phyloP scores from a whole-genome alignment of 2,797 vertebrate species.

The Erethizon dorsatum region DNA sequence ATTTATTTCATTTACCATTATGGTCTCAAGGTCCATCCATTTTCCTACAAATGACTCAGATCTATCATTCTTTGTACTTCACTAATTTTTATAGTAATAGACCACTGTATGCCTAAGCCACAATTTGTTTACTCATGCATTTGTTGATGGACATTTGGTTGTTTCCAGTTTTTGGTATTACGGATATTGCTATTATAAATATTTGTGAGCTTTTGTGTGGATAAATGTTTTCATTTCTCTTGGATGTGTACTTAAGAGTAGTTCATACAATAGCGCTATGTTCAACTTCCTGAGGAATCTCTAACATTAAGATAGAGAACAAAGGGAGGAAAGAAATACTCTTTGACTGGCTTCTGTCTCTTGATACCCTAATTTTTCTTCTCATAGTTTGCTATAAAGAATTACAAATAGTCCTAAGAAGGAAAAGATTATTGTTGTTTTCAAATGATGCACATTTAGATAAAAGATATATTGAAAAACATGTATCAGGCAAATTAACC shows the following conservation, averaged over 20 bases:
- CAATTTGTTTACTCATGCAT: too few relatives aligned
- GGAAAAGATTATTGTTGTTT: not conserved
- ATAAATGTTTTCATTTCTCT: not conserved
- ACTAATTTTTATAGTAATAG: too few relatives aligned
- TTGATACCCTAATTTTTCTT: not conserved
- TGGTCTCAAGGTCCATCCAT: too few relatives aligned
- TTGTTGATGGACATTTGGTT: too few relatives aligned
- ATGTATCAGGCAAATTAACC: not conserved
- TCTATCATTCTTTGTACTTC: too few relatives aligned
- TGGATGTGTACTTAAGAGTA: too few relatives aligned
- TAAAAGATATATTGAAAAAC: not conserved
- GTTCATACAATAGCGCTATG: too few relatives aligned
- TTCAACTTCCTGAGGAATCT: not conserved
- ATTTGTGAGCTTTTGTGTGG: not conserved
- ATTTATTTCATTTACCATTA: too few relatives aligned
- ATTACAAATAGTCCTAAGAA: not conserved
- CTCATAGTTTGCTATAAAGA: not conserved
- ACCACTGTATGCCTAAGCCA: conserved; percentile 83
- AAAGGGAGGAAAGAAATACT: not conserved
- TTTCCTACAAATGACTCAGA: too few relatives aligned
- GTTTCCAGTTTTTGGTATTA: too few relatives aligned
- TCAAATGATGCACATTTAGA: not conserved
- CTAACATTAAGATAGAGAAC: conserved; percentile 1
- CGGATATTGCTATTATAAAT: too few relatives aligned
- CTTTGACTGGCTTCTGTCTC: not conserved